Evolutionary conservation across 2,888 invertebrate species (phyloP), one percentile per base, ranked within the genome.

Genomic region (Odontothrips loti): DNA sequence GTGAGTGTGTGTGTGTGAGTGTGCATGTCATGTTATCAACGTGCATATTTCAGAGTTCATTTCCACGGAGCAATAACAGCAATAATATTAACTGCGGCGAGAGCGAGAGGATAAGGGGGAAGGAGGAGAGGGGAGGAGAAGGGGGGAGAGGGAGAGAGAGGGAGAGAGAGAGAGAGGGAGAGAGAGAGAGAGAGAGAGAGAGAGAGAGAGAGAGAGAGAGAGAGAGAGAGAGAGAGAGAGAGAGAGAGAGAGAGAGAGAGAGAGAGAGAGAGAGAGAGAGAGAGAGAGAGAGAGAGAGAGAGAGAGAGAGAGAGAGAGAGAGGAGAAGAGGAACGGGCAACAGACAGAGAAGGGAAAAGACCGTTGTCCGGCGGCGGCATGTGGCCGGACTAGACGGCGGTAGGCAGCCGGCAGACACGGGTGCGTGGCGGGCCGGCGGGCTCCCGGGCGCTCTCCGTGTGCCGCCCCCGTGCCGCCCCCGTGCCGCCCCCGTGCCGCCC

Each of bases 271-370:
- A 8, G 51, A 8, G 51, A 8, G 51, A 8, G 51, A 51, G 51
- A 51, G 51, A 51, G 51, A 51, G 51, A 51, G 51, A 51, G 51
- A 51, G 51, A 51, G 51, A 51, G 51, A 51, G 51, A 51, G 51
- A 51, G 8, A 51, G 51, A 51, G 51, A 51, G 51, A 51, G 51
- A 51, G 51, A 51, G 51, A 51, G 51, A 51, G 51, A 51, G 51
- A 51, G 51, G 17, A 17, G 17, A 17, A 51, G 51, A 51, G 51
- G 17, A 17, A n/a, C n/a, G n/a, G n/a, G n/a, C n/a, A n/a, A n/a
- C n/a, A n/a, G n/a, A n/a, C n/a, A n/a, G n/a, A n/a, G n/a, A n/a
- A n/a, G n/a, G n/a, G n/a, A n/a, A n/a, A n/a, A n/a, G n/a, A n/a
- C n/a, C n/a, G n/a, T n/a, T n/a, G n/a, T n/a, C n/a, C n/a, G n/a